Evolutionary conservation across 2,113 vertebrate species (phyloP), one percentile per base, ranked within the genome.

Genomic region (Campylorhamphus procurvoides): DNA sequence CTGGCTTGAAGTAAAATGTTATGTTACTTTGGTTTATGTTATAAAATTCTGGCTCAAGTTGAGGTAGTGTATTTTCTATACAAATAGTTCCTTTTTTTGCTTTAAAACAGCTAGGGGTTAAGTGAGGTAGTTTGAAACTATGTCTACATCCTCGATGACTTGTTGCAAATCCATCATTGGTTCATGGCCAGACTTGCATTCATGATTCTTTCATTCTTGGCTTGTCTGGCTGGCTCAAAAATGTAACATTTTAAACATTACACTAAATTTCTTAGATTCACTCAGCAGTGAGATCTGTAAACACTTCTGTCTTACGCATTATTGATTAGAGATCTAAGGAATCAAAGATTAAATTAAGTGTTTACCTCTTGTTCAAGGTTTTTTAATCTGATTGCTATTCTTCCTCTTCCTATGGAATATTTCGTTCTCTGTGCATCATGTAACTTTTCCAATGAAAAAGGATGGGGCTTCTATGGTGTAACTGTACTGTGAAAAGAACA

Each of bases 101-200:
- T 87, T 78, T 47, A 4, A 24, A 73, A 44, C 5, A 47, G 23
- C 22, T 60, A 44, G n/a, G 35, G 40, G 31, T 39, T 63, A 59
- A 72, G 10, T 72, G 40, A 83, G 9, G 18, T 76, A 52, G 9
- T 71, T 71, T 60, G n/a, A 78, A 91, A n/a, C 56, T 67, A 3
- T 46, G 17, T 31, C 33, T 71, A 2, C 5, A 6, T 81, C 46
- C 14, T 58, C 0, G 0, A 13, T 49, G 42, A 33, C 28, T 71
- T 84, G 31, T 63, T 96, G 25, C 19, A 82, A 53, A 67, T 58
- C 59, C 39, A 37, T 81, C n/a, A 67, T 78, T 62, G 87, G 46
- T 53, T 28, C 33, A 4, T 33, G 39, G 25, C 68, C 72, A 83
- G 6, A 86, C 23, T 80, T 42, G 19, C 7, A 42, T 84, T 89